Evolutionary conservation across 2,113 vertebrate genomes (phyloP).

Genomic region (Psittacula cyanocephala): DNA sequence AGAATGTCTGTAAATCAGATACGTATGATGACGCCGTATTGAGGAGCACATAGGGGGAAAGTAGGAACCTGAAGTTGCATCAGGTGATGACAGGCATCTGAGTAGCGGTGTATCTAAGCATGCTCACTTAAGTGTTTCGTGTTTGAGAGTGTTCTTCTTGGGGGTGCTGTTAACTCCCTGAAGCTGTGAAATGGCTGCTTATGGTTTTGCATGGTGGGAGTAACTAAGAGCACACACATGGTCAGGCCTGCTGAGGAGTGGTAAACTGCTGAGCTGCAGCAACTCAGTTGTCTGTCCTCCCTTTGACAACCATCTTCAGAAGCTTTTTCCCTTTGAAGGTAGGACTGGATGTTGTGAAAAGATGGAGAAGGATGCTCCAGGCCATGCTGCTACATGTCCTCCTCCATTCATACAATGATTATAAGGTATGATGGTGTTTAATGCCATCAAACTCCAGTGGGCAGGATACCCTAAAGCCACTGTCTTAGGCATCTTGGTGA

Average conservation of each 20-base stretch:
- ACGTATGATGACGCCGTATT: fast-evolving
- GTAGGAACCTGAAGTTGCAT: neutral
- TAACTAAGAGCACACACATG: fast-evolving
- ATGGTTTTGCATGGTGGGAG: fast-evolving
- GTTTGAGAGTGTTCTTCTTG: neutral
- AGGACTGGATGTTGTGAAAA: neutral
- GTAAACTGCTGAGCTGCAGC: neutral
- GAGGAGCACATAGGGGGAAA: neutral
- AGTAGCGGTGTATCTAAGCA: neutral
- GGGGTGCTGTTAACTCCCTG: neutral
- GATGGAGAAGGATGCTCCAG: neutral
- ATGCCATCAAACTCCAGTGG: neutral
- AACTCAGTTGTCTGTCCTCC: neutral
- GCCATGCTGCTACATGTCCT: neutral
- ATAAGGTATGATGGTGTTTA: neutral
- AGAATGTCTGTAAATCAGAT: neutral
- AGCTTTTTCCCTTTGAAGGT: neutral
- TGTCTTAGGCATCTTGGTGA: neutral
- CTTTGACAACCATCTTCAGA: neutral
- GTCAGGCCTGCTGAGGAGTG: neutral
- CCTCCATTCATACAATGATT: neutral
- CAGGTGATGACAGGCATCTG: neutral
- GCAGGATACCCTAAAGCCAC: neutral
- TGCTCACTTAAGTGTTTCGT: neutral
- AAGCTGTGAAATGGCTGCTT: neutral